Conservation (phyloP, 2,797 vertebrate genomes). For the Pseudochromis fuscus region DNA sequence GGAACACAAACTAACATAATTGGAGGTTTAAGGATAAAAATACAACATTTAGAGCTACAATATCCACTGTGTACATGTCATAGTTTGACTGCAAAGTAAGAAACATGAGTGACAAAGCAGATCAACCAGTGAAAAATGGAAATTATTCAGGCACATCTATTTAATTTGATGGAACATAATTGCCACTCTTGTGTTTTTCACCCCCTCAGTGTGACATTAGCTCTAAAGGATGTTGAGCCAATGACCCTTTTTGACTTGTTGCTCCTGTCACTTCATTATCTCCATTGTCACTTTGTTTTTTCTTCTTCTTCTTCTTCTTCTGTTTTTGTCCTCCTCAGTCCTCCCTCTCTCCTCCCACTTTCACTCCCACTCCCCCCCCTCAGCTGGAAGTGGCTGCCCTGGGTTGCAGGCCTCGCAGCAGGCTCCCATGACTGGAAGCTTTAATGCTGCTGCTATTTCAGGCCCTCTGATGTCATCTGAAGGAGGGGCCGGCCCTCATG, state of each 20-base stretch:
- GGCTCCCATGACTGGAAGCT: conserved; percentile 70
- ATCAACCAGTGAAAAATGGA: neutral
- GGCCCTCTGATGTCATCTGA: conserved; percentile 78
- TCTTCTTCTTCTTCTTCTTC: too few species aligned
- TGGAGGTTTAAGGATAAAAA: too few species aligned
- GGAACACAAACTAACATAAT: too few species aligned
- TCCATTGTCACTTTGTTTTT: conserved; percentile 27
- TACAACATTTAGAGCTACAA: too few species aligned
- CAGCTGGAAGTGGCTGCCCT: conserved; percentile 59
- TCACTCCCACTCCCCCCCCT: neutral
- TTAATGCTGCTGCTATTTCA: conserved; percentile 80
- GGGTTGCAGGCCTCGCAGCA: conserved; percentile 60
- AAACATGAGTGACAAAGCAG: neutral
- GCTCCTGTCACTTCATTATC: conserved; percentile 33
- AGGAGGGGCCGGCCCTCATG: conserved; percentile 67
- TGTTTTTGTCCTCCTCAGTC: neutral
- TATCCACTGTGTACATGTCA: neutral
- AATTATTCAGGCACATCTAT: neutral
- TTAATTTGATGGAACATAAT: conserved; percentile 21
- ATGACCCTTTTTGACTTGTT: conserved; percentile 53
- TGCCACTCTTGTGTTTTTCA: neutral
- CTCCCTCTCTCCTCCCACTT: neutral
- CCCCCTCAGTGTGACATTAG: conserved; percentile 3
- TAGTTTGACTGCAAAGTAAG: neutral
- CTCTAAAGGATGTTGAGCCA: conserved; percentile 8